Percentiles rank a stretch among this genome's conserved stretches.
These are phyloP conservation scores for Elysia crispata DNA, from an alignment of 2,888 invertebrate genomes.

Conservation along the genomic window DNA sequence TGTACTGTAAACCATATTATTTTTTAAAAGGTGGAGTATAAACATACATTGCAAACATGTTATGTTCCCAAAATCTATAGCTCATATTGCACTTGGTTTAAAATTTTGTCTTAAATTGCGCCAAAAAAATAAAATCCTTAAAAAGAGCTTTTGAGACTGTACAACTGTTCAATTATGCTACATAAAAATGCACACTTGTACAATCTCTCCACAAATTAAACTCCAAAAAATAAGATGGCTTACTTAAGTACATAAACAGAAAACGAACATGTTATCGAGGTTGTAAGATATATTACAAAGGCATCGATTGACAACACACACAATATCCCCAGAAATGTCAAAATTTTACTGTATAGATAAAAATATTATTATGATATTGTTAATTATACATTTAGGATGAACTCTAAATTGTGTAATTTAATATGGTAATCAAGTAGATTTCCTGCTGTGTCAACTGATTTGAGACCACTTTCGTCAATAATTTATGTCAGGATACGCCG, in stretches of 20 bases:
- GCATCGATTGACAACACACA: not conserved
- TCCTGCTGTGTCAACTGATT: too few species aligned
- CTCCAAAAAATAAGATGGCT: conserved; percentile 6
- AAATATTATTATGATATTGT: not conserved
- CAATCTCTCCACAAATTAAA: not conserved
- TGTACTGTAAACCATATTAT: too few species aligned
- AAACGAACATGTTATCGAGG: not conserved
- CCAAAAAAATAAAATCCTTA: not conserved
- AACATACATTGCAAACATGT: too few species aligned
- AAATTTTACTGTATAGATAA: not conserved
- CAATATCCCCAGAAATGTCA: not conserved
- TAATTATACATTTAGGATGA: not conserved
- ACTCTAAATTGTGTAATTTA: not conserved
- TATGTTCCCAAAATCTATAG: too few species aligned
- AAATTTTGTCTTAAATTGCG: conserved; percentile 5
- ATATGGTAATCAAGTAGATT: too few species aligned
- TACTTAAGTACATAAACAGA: not conserved
- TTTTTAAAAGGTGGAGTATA: too few species aligned
- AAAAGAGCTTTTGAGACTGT: not conserved
- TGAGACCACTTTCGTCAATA: too few species aligned
- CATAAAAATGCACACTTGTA: not conserved
- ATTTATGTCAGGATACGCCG: too few species aligned
- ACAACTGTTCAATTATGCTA: not conserved
- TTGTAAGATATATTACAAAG: not conserved
- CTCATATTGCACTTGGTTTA: not conserved